Evolutionary conservation across 2,888 invertebrate species (phyloP), one percentile per base, ranked within the genome.

Genomic region (Hofmannophila pseudospretella): DNA sequence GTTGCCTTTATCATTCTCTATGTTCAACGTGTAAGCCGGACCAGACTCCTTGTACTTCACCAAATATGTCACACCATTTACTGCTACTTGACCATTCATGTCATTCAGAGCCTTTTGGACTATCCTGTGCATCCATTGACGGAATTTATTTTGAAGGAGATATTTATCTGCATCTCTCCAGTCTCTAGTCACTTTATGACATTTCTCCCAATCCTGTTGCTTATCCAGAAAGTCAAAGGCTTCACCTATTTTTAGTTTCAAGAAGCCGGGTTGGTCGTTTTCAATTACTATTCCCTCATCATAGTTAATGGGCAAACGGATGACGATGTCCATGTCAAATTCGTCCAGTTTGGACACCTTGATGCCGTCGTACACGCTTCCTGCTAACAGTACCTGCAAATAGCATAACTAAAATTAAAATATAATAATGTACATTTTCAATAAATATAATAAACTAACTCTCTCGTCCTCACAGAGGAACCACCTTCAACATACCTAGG

Each of bases 361-460:
- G 16, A 90, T 78, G n/a, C 82, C 79, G 51, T 91, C 91, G 42
- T 88, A 90, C 25, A 80, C 90, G 52, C 90, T 91, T 7, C 91
- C 91, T 0, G 88, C 89, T 45, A 78, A 89, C 40, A 82, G 70
- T 1, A 72, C 67, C 58, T 74, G 47, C n/a, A n/a, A n/a, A n/a
- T n/a, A n/a, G n/a, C n/a, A n/a, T n/a, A n/a, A n/a, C n/a, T n/a
- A n/a, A n/a, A n/a, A n/a, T n/a, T n/a, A n/a, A n/a, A n/a, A n/a
- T n/a, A n/a, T n/a, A n/a, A n/a, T n/a, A n/a, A n/a, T n/a, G n/a
- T n/a, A n/a, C n/a, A n/a, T n/a, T n/a, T n/a, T n/a, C n/a, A n/a
- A n/a, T n/a, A n/a, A n/a, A n/a, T n/a, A n/a, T n/a, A n/a, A n/a
- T n/a, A n/a, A n/a, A n/a, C n/a, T n/a, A n/a, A n/a, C n/a, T n/a